Percentiles rank a stretch among this genome's conserved stretches.
Conservation (phyloP, 2,113 vertebrate species). For the Pelusios castaneus region DNA sequence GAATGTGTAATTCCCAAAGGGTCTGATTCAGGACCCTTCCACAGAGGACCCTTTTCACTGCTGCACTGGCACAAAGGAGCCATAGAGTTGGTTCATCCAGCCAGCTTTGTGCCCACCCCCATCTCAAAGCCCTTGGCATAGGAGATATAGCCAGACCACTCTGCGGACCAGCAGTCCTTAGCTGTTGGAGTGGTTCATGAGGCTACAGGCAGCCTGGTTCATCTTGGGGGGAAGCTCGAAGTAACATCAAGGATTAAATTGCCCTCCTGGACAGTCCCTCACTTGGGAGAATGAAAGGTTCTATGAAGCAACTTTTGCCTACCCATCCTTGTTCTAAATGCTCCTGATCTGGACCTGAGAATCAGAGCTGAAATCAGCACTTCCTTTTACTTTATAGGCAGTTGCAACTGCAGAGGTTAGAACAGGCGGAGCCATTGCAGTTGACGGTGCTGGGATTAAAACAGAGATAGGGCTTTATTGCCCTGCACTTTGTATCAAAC, state of each 20-base stretch:
- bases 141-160: neutral
- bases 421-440: neutral
- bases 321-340: neutral
- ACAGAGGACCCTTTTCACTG: neutral
- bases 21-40: neutral
- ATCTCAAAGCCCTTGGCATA: neutral
- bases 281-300: neutral
- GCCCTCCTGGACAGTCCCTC: neutral
- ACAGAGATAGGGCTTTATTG: neutral
- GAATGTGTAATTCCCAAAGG: neutral
- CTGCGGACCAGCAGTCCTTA: neutral
- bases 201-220: neutral
- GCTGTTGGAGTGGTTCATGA: neutral
- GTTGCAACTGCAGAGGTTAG: neutral
- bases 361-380: neutral
- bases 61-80: neutral
- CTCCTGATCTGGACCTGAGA: neutral
- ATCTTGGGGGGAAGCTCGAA: neutral
- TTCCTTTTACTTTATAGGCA: neutral
- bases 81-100: neutral
- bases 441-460: neutral
- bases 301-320: neutral
- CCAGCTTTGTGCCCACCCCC: neutral
- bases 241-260: neutral
- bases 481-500: neutral